Evolutionary conservation across 2,113 vertebrate species (phyloP).

Genomic region (Mirza zaza): DNA sequence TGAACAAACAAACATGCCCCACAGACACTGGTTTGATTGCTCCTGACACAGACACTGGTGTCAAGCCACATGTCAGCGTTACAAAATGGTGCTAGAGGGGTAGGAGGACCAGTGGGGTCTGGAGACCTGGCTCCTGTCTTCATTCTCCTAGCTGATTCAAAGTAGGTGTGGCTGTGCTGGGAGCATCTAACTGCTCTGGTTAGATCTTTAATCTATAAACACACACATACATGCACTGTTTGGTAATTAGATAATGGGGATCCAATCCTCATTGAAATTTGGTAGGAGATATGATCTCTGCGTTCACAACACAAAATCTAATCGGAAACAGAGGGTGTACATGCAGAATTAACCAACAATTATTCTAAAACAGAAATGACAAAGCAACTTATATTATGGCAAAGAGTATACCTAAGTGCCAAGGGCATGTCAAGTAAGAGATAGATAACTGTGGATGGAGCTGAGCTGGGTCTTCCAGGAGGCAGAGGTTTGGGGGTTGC

Average conservation of each 20-base stretch:
- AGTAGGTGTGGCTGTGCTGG: not conserved
- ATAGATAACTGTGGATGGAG: not conserved
- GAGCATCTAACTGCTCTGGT: not conserved
- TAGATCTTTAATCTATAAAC: not conserved
- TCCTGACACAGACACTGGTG: not conserved
- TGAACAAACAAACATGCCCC: not conserved
- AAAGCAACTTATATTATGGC: not conserved
- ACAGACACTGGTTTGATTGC: accelerated
- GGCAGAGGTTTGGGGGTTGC: not conserved
- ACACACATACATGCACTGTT: not conserved
- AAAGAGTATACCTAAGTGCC: not conserved
- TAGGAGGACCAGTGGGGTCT: not conserved
- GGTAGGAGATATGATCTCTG: not conserved
- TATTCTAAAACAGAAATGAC: not conserved
- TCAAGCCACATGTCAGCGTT: not conserved
- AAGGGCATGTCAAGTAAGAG: not conserved
- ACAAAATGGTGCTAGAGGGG: not conserved
- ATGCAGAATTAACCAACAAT: not conserved
- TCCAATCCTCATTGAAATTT: not conserved
- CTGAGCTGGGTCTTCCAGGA: not conserved
- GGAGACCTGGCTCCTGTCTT: not conserved
- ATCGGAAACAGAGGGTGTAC: not conserved
- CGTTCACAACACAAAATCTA: not conserved
- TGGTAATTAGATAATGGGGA: not conserved
- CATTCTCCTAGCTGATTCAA: not conserved